Percentiles rank a stretch among this genome's conserved stretches.
These are phyloP conservation scores for Adelges cooleyi DNA, from an alignment of 1,140 invertebrate species.

Conservation along the genomic window DNA sequence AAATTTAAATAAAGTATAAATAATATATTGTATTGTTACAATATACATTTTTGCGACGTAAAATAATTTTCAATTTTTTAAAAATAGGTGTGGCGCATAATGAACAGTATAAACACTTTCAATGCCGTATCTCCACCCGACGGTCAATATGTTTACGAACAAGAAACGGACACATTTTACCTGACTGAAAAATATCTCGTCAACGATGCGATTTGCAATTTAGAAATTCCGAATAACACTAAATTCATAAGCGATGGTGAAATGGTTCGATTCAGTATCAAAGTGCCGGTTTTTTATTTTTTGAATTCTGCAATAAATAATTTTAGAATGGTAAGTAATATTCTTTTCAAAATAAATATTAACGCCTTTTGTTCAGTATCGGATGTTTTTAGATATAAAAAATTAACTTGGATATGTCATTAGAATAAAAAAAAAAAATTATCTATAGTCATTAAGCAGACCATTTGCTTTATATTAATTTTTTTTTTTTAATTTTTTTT, in stretches of 20 bases:
- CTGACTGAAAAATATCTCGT: slow-evolving; percentile 11
- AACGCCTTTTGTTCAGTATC: background rate
- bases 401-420: too few species aligned
- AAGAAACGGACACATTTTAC: slow-evolving; percentile 1
- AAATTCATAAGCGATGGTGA: background rate
- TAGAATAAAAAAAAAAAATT: too few species aligned
- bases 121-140: slow-evolving; percentile 4
- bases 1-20: slow-evolving; percentile 21
- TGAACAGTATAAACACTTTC: slow-evolving; percentile 15
- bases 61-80: too few species aligned
- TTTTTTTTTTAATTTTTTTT: too few species aligned
- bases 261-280: background rate
- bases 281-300: slow-evolving; percentile 12
- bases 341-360: too few species aligned
- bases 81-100: slow-evolving; percentile 8
- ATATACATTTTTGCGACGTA: too few species aligned
- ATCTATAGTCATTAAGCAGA: too few species aligned
- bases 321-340: background rate
- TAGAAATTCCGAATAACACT: slow-evolving; percentile 17
- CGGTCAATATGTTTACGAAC: slow-evolving; percentile 17
- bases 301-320: slow-evolving; percentile 15
- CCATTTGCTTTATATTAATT: too few species aligned
- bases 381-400: too few species aligned
- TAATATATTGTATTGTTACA: background rate
- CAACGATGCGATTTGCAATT: background rate